A percentile compares a stretch with the other conserved stretches of the same genome.
Conservation (phyloP, 2,888 invertebrate species). For the Gastracanthus pulcherrimus region DNA sequence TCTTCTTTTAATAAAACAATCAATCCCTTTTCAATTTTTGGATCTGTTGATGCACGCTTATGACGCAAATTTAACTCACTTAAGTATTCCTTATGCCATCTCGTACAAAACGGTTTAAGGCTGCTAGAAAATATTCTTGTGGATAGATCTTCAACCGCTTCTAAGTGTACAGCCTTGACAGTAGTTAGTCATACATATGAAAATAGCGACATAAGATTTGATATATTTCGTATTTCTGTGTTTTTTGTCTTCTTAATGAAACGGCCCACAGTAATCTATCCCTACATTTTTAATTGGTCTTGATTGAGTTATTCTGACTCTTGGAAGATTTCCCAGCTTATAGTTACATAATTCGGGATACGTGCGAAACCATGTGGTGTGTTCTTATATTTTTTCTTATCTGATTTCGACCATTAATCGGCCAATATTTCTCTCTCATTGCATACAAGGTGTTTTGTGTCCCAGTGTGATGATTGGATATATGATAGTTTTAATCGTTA, state of each 20-base stretch:
- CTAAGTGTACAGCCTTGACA: slow-evolving; percentile 55
- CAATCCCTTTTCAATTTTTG: neutral
- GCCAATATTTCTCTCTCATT: slow-evolving; percentile 37
- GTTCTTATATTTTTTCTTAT: slow-evolving; percentile 36
- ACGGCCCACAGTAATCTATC: slow-evolving; percentile 53
- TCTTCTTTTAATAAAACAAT: slow-evolving; percentile 4
- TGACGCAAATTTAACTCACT: neutral
- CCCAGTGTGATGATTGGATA: slow-evolving; percentile 13
- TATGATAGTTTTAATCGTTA: neutral
- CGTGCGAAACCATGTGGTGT: slow-evolving; percentile 21
- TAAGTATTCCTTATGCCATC: slow-evolving; percentile 23
- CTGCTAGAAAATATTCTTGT: slow-evolving; percentile 57
- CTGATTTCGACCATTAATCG: slow-evolving; percentile 45
- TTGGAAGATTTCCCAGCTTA: neutral
- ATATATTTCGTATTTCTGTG: neutral
- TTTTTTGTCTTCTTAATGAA: neutral
- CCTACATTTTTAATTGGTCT: slow-evolving; percentile 40
- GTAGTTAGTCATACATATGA: slow-evolving; percentile 55
- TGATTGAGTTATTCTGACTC: neutral
- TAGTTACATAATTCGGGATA: neutral
- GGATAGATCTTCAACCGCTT: slow-evolving; percentile 54
- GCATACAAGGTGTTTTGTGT: slow-evolving; percentile 48
- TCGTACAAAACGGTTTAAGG: slow-evolving; percentile 29
- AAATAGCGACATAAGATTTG: slow-evolving; percentile 44
- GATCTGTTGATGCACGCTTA: neutral